Evolutionary conservation across 2,797 vertebrate genomes (phyloP), one percentile per base, ranked within the genome.

Genomic region (Falco peregrinus): DNA sequence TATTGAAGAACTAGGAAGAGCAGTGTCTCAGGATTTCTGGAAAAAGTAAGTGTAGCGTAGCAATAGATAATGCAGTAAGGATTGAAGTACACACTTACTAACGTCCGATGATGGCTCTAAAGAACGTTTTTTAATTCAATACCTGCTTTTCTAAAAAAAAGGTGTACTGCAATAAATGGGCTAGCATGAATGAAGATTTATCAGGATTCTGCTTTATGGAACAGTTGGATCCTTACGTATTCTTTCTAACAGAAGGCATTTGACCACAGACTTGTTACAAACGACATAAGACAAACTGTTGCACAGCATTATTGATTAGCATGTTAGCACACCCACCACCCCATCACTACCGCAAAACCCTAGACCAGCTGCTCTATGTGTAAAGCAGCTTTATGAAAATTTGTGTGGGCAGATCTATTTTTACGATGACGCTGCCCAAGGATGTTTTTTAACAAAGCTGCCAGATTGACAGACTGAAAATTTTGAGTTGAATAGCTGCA

Each of bases 281-380:
- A 63, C 35, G 12, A 56, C 0, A 1, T 25, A 73, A 54, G 35
- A 48, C 33, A 82, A 82, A 57, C 6, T 47, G 68, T 67, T 25
- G 19, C 54, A 31, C n/a, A 53, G 37, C 31, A 48, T 47, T 83
- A 87, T 3, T 53, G 24, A 67, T n/a, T 39, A 87, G 15, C 20
- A 50, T 10, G 11, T 33, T 31, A 70, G 61, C 37, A 71, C n/a
- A 22, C 8, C 16, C 39, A 70, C 7, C 69, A 70, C 24, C 31
- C 20, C 8, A 64, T 20, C n/a, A 47, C 56, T 56, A 11, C 1
- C 39, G 53, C 43, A 60, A 75, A 87, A 69, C 39, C 26, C 37
- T 43, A 39, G 22, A 39, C 33, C 5, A 0, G n/a, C 13, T 18
- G 29, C 16, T 29, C 48, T 60, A 45, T 0, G 0, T 8, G 4